Evolutionary conservation across 2,888 invertebrate species (phyloP).

Genomic region (Apamea sordens): DNA sequence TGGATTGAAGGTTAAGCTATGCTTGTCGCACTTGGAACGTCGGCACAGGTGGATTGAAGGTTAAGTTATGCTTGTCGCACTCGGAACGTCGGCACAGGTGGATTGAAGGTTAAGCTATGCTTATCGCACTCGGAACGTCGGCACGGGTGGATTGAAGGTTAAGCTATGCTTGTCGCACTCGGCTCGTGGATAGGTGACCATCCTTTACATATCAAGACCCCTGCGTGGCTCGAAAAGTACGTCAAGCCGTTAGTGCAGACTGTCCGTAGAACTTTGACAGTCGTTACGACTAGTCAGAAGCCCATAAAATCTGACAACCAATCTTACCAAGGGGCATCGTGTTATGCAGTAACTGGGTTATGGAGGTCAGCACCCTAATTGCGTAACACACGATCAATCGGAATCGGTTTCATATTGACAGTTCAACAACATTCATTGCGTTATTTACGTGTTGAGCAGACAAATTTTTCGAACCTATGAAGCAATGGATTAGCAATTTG

Average conservation of each 20-base stretch:
- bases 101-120: background rate
- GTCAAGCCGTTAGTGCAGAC: background rate
- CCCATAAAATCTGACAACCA: background rate
- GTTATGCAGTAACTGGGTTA: background rate
- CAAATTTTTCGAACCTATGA: too few species aligned
- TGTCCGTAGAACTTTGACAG: background rate
- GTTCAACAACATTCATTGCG: too few species aligned
- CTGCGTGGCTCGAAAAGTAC: background rate
- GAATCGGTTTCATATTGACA: too few species aligned
- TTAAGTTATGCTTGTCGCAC: too few species aligned
- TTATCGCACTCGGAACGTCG: too few species aligned
- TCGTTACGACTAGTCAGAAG: background rate
- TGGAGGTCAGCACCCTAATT: background rate
- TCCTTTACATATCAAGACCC: too few species aligned
- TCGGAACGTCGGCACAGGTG: too few species aligned
- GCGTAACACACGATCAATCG: too few species aligned
- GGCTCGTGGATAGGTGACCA: background rate
- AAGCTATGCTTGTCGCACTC: background rate
- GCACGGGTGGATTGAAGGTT: background rate
- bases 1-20: background rate
- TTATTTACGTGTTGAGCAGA: too few species aligned
- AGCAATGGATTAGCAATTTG: too few species aligned
- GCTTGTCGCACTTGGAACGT: too few species aligned
- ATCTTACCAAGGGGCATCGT: background rate
- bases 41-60: background rate